Conservation (phyloP, 2,797 vertebrate genomes). For the Thripadectes ignobilis region DNA sequence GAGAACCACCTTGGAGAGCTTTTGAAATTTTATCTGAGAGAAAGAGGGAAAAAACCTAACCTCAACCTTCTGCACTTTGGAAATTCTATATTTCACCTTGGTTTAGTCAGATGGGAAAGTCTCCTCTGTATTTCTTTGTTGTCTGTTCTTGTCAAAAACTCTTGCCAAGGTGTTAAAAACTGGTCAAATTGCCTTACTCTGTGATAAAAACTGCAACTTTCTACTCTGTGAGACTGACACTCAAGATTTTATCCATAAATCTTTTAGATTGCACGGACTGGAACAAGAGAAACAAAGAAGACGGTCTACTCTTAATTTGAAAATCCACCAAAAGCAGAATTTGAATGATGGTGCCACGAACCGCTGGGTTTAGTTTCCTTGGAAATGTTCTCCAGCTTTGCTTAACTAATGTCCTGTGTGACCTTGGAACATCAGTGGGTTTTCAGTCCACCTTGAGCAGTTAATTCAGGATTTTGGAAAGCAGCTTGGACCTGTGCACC, state of each 20-base stretch:
- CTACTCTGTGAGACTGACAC: background rate
- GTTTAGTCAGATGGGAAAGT: background rate
- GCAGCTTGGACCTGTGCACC: background rate
- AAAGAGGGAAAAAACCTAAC: background rate
- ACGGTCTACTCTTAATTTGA: background rate
- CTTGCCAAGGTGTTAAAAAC: constrained; percentile 5
- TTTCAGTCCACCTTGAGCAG: background rate
- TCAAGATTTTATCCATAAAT: background rate
- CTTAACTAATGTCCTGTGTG: background rate
- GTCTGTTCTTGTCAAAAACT: background rate
- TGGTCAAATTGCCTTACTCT: background rate
- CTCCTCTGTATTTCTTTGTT: background rate
- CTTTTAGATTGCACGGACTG: background rate
- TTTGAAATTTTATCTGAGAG: background rate
- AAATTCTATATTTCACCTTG: background rate
- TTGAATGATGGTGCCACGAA: background rate
- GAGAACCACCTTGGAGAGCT: background rate
- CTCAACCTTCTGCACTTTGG: background rate
- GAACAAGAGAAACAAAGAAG: background rate
- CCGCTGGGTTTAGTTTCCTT: background rate
- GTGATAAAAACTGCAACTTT: background rate
- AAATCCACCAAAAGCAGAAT: background rate
- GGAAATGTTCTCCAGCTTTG: background rate
- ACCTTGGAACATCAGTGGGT: background rate
- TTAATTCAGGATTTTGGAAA: background rate